A percentile compares a stretch with the other conserved stretches of the same genome.
phyloP scores from a whole-genome alignment of 2,113 vertebrate species.

The Cyprinodon variegatus region DNA sequence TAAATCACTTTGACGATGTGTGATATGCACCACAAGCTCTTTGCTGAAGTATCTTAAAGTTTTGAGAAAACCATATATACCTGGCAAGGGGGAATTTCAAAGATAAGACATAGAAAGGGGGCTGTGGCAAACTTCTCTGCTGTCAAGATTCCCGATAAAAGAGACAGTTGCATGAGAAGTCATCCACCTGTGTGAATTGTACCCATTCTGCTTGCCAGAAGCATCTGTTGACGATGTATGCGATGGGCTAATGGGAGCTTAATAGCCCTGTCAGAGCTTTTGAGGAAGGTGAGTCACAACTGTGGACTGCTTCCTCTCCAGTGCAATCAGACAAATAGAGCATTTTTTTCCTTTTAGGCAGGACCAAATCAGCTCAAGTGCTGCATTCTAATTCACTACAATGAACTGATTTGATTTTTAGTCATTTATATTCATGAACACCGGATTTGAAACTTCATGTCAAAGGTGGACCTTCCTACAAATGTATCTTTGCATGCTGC shows the following conservation, averaged over 20 bases:
- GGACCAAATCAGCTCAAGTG: constrained; percentile 4
- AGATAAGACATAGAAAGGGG: neutral
- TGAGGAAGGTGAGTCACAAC: constrained; percentile 51
- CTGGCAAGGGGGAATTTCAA: neutral
- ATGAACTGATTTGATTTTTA: constrained; percentile 31
- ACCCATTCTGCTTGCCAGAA: constrained; percentile 38
- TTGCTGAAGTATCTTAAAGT: neutral
- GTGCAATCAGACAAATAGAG: constrained; percentile 35
- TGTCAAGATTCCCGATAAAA: constrained; percentile 26
- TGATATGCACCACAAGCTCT: constrained; percentile 6
- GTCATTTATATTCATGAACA: neutral
- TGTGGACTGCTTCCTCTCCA: constrained; percentile 47
- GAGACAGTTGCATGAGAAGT: constrained; percentile 23
- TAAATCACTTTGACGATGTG: neutral
- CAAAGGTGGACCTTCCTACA: neutral
- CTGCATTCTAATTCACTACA: constrained; percentile 35
- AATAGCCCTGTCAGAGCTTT: constrained; percentile 50
- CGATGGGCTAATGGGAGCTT: constrained; percentile 56
- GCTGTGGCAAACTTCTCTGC: constrained; percentile 7
- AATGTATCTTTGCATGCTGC: neutral
- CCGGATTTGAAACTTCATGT: neutral
- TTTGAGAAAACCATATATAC: constrained; percentile 23
- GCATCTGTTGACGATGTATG: constrained; percentile 50
- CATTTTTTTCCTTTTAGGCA: constrained; percentile 1
- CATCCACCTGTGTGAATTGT: constrained; percentile 27